Conservation (phyloP, 2,888 invertebrate species). For the Drosophila nr. perissopoda region DNA sequence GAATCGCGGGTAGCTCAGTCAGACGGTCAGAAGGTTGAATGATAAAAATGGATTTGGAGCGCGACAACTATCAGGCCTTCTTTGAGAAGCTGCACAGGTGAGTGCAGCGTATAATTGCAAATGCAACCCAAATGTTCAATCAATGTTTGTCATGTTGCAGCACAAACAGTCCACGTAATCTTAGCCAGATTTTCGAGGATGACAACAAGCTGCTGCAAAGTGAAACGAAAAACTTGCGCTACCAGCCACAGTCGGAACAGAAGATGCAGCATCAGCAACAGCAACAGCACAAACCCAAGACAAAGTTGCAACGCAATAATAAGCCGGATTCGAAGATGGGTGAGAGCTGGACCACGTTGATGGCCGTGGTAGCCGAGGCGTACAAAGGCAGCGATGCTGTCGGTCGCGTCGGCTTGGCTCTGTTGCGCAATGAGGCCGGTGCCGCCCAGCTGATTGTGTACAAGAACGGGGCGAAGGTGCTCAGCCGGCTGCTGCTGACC, state of each 20-base stretch:
- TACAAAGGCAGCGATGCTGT: slow-evolving; percentile 37
- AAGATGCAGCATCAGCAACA: not conserved
- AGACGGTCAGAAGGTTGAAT: not conserved
- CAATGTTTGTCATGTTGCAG: slow-evolving; percentile 4
- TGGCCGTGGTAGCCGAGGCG: slow-evolving; percentile 50
- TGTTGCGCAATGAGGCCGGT: slow-evolving; percentile 80
- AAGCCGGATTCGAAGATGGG: not conserved
- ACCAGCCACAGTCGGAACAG: slow-evolving; percentile 35
- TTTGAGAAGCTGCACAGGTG: slow-evolving; percentile 29
- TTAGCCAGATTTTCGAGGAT: slow-evolving; percentile 53
- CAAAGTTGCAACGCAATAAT: not conserved
- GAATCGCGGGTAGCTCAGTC: not conserved
- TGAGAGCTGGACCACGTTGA: slow-evolving; percentile 36
- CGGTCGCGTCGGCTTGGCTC: slow-evolving; percentile 85
- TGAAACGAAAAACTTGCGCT: slow-evolving; percentile 48
- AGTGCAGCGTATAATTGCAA: not conserved
- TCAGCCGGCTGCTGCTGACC: slow-evolving; percentile 59
- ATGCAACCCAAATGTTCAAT: not conserved
- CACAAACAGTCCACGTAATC: slow-evolving; percentile 28
- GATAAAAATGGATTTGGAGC: slow-evolving; percentile 14
- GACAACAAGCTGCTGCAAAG: slow-evolving; percentile 43
- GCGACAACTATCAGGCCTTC: slow-evolving; percentile 17
- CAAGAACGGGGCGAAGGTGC: slow-evolving; percentile 59
- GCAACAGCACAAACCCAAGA: not conserved
- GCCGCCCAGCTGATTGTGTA: slow-evolving; percentile 72